A percentile compares a stretch with the other conserved stretches of the same genome.
Conservation (phyloP, 2,888 invertebrate genomes). For the Teinopalpus imperialis region DNA sequence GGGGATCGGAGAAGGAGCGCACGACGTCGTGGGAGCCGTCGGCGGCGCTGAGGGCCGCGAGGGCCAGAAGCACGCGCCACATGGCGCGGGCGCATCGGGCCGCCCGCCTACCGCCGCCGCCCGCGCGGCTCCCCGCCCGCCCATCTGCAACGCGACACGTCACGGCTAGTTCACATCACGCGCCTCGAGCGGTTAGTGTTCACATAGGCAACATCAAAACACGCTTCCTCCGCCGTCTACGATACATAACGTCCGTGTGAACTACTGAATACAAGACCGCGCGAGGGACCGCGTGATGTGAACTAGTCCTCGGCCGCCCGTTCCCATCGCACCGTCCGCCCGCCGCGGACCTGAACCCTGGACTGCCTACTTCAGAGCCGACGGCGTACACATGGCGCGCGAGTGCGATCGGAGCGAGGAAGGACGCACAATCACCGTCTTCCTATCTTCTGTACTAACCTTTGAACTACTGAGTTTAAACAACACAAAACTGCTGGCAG, state of each 20-base stretch:
- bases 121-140: constrained; percentile 59
- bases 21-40: constrained; percentile 85
- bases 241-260: too few species aligned
- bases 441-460: constrained; percentile 65
- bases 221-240: constrained; percentile 6
- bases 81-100: constrained; percentile 78
- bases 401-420: constrained; percentile 78
- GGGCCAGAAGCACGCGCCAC: constrained; percentile 82
- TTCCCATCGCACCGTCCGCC: constrained; percentile 75
- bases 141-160: constrained; percentile 78
- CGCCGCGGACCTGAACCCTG: constrained; percentile 42
- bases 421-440: constrained; percentile 64
- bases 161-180: constrained; percentile 72
- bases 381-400: constrained; percentile 61
- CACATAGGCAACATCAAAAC: constrained; percentile 25
- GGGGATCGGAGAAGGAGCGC: constrained; percentile 84
- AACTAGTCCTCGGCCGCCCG: constrained; percentile 40
- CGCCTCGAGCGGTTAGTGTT: constrained; percentile 59
- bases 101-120: constrained; percentile 67
- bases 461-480: constrained; percentile 33
- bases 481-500: too few species aligned
- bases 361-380: constrained; percentile 37
- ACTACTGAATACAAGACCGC: too few species aligned
- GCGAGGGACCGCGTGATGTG: constrained; percentile 44
- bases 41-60: constrained; percentile 79